Percentiles rank a stretch among this genome's conserved stretches.
Evolutionary conservation across 2,888 invertebrate species (phyloP).

Genomic region (Himalopsyche japonica): DNA sequence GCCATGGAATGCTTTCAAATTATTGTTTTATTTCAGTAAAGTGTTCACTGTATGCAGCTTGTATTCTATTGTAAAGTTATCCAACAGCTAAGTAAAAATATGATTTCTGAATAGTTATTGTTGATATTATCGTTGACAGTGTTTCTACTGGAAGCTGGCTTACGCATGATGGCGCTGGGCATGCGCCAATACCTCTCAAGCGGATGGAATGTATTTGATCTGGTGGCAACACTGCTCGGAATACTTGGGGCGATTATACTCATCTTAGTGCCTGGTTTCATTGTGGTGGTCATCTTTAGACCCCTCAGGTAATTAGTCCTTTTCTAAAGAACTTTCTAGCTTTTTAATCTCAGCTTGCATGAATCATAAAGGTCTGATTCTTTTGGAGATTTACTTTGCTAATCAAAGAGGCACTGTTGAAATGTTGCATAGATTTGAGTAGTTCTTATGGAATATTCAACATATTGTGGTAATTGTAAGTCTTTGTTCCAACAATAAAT

Average conservation of each 20-base stretch:
- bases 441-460: too few species aligned
- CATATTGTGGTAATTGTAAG: neutral
- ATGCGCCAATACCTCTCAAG: constrained; percentile 72
- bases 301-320: constrained; percentile 67
- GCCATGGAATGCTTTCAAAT: too few species aligned
- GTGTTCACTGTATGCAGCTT: too few species aligned
- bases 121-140: constrained; percentile 57
- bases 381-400: too few species aligned
- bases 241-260: constrained; percentile 70
- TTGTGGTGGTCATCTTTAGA: constrained; percentile 73
- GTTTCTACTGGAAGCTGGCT: constrained; percentile 72
- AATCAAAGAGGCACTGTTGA: neutral
- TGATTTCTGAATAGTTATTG: too few species aligned
- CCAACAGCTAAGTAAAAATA: too few species aligned
- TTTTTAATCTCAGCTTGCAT: too few species aligned
- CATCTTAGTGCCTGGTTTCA: constrained; percentile 67
- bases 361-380: too few species aligned
- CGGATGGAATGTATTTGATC: constrained; percentile 85
- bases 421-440: too few species aligned
- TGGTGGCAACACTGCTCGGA: constrained; percentile 69
- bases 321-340: too few species aligned
- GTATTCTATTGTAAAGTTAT: too few species aligned
- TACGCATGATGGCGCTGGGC: constrained; percentile 76
- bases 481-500: neutral
- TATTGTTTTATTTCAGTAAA: too few species aligned